Conservation (phyloP, 2,888 invertebrate genomes). For the Tinea trinotella region DNA sequence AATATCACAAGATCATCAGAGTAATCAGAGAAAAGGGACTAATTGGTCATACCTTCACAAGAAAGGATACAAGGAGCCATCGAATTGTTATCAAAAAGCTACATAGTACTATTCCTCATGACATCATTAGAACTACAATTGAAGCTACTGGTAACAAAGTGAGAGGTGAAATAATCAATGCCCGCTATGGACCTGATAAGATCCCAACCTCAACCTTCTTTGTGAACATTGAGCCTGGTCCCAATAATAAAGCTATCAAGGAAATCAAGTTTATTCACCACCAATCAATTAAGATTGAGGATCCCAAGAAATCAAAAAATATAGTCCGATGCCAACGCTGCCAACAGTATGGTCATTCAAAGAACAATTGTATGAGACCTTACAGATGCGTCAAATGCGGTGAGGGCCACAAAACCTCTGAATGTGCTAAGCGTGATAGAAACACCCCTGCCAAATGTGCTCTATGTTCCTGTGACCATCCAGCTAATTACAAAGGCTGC, state of each 20-base stretch:
- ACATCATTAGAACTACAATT: slow-evolving; percentile 22
- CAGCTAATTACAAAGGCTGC: slow-evolving; percentile 24
- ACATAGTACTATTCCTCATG: slow-evolving; percentile 24
- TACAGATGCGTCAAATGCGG: slow-evolving; percentile 27
- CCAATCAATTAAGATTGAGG: slow-evolving; percentile 24
- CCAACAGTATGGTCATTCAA: slow-evolving; percentile 26
- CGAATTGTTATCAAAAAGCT: slow-evolving; percentile 27
- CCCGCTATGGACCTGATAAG: slow-evolving; percentile 22
- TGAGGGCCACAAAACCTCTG: slow-evolving; percentile 25
- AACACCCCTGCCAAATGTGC: slow-evolving; percentile 25
- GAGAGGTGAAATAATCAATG: slow-evolving; percentile 25
- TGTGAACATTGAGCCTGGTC: not conserved
- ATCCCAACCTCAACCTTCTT: slow-evolving; percentile 16
- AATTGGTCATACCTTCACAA: slow-evolving; percentile 27
- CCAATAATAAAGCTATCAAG: slow-evolving; percentile 17
- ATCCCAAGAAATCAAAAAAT: slow-evolving; percentile 25
- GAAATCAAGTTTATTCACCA: slow-evolving; percentile 22
- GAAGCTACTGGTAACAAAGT: slow-evolving; percentile 26
- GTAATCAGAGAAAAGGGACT: slow-evolving; percentile 23
- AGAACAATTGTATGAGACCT: slow-evolving; percentile 26
- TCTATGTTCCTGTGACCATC: slow-evolving; percentile 24
- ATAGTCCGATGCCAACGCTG: slow-evolving; percentile 26
- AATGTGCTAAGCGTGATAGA: slow-evolving; percentile 24
- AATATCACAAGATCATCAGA: slow-evolving; percentile 22
- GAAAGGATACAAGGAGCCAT: slow-evolving; percentile 23